phyloP scores from a whole-genome alignment of 1,140 invertebrate genomes.

The Zaprionus ornatus region DNA sequence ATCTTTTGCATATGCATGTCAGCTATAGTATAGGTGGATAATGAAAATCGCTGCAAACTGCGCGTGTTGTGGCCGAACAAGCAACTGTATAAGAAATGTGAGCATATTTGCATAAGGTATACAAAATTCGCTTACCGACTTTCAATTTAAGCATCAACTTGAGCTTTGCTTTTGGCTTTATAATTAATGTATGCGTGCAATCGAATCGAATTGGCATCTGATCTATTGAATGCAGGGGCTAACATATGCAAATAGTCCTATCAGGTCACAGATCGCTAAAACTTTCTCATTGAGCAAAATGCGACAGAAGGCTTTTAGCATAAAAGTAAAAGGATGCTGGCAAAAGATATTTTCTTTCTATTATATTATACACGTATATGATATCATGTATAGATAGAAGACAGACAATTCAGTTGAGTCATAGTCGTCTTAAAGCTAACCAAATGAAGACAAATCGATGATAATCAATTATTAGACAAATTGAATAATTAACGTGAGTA shows the following conservation, averaged over 20 bases:
- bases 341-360: background rate
- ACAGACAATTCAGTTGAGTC: background rate
- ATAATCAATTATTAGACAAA: conserved; percentile 3
- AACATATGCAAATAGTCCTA: conserved; percentile 22
- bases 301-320: background rate
- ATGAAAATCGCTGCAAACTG: background rate
- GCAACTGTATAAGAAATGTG: conserved; percentile 13
- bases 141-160: conserved; percentile 13
- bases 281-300: background rate
- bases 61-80: conserved; percentile 1
- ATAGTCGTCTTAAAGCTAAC: too few relatives aligned
- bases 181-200: conserved; percentile 26
- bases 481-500: background rate
- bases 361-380: background rate
- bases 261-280: conserved; percentile 16
- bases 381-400: background rate
- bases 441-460: background rate
- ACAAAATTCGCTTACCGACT: conserved; percentile 14
- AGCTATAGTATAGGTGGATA: background rate
- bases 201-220: conserved; percentile 5
- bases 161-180: background rate
- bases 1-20: conserved; percentile 10
- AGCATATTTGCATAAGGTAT: conserved; percentile 21
- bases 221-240: conserved; percentile 21
- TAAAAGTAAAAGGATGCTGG: conserved; percentile 9